Percentiles rank a stretch among this genome's conserved stretches.
phyloP scores from a whole-genome alignment of 2,113 vertebrate species.

The Nothocercus nigrocapillus region DNA sequence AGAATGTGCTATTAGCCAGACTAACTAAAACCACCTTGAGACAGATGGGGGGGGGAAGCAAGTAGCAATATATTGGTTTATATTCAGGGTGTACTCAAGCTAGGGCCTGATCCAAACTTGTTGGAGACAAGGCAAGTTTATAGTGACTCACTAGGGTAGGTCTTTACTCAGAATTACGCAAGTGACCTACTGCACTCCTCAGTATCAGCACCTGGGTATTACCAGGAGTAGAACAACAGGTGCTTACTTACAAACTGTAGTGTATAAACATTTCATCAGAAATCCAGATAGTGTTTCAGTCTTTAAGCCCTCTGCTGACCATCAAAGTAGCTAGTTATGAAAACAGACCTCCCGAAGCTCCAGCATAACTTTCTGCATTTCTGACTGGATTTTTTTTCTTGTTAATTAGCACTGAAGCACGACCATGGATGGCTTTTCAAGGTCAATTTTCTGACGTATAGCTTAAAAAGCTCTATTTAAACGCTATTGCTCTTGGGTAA shows the following conservation, averaged over 20 bases:
- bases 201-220: fast-evolving
- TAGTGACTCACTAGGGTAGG: neutral
- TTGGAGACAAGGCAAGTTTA: neutral
- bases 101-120: neutral
- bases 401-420: neutral
- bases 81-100: too few species aligned
- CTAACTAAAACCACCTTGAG: neutral
- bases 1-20: neutral
- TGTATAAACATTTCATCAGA: fast-evolving
- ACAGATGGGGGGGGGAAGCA: fast-evolving
- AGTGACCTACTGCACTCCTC: neutral
- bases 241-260: fast-evolving
- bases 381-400: neutral
- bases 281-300: neutral
- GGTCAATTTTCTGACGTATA: too few species aligned
- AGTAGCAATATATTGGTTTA: neutral
- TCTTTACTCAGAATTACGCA: neutral
- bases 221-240: neutral
- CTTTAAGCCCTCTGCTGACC: neutral
- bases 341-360: neutral
- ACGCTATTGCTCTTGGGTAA: fast-evolving
- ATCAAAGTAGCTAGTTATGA: neutral
- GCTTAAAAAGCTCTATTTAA: too few species aligned
- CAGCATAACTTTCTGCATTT: neutral
- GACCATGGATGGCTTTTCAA: fast-evolving